Evolutionary conservation across 2,888 invertebrate genomes (phyloP), one percentile per base, ranked within the genome.

Genomic region (Yponomeuta sedellus): DNA sequence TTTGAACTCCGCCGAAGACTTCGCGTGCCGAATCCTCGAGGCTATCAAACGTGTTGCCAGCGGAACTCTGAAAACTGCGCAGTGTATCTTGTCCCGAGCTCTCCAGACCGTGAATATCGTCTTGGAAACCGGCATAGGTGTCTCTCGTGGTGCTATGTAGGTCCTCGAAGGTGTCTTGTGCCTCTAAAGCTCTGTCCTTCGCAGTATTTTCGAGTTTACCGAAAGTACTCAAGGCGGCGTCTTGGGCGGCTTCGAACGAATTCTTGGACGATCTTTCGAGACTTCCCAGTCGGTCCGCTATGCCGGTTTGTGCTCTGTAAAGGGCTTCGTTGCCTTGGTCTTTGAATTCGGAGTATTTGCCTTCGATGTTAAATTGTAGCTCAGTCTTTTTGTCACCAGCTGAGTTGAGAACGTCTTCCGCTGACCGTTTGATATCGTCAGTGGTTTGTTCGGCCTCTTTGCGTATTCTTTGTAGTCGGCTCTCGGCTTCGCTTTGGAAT

Each of bases 41-140:
- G 70, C 90, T 90, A 65, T 89, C 91, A 64, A 90, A 91, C 1
- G 90, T 91, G 67, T 91, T 86, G 6, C 90, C 90, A 1, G 91
- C 89, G 4, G 91, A 91, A 73, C 90, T 91, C 72, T 90, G 91
- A 76, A 91, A 88, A 71, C 90, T 90, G 69, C 85, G 87, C 70
- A 91, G 70, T 40, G 90, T 91, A 66, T 90, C 90, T 70, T 90
- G 89, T 0, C 87, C 81, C 4, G 89, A 89, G 71, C 75, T 88
- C 67, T 86, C 89, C 66, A 86, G 71, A 64, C 86, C 85, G 69
- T 83, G 78, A n/a, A 81, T 80, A 68, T 90, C 89, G 69, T 90
- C 89, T 68, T 76, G 83, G 68, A 86, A 78, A 61, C 83, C 86
- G 12, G 89, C 90, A 72, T 77, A 89, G 22, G 90, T 90, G 67